Evolutionary conservation across 2,113 vertebrate genomes (phyloP), one percentile per base, ranked within the genome.

Genomic region (Eleginops maclovinus): DNA sequence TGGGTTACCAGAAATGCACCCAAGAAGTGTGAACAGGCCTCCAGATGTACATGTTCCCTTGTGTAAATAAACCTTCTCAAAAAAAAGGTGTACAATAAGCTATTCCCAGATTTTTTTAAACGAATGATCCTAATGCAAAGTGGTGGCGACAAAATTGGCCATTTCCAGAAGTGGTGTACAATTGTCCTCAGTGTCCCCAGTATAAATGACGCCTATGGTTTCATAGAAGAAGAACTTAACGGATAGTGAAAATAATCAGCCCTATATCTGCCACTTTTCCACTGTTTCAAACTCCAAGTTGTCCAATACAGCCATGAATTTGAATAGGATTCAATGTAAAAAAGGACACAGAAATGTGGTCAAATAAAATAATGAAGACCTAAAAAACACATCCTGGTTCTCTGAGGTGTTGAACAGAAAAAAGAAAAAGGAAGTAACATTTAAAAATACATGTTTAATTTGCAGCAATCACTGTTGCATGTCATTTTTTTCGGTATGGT

Each of bases 371-470:
- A 64, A 49, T 8, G 46, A 7, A 53, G 3, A 41, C 8, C 31
- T 15, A 16, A 46, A 19, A 60, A 46, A 4, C 47, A 21, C 13
- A 54, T 40, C 5, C 2, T 15, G n/a, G 24, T 61, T 54, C 46
- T 60, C 9, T n/a, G 46, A 72, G 6, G 58, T 53, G 22, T 19
- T 28, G 14, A 43, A 59, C 2, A 13, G 6, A 43, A 26, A 41
- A 74, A 51, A 19, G 69, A 66, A 46, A 17, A 62, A 74, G 77
- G 28, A 63, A 72, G 44, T 59, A 56, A 81, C 60, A 64, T 22
- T 83, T 83, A 63, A 15, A 88, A 86, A 64, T 80, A 89, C 71
- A 59, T 41, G 71, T 85, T 94, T 93, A 92, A 91, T 94, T 88
- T 85, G 89, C 90, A 92, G 85, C 88, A 88, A 87, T 40, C 73